Conservation (phyloP, 2,888 invertebrate species). For the Tetragnatha montana region DNA sequence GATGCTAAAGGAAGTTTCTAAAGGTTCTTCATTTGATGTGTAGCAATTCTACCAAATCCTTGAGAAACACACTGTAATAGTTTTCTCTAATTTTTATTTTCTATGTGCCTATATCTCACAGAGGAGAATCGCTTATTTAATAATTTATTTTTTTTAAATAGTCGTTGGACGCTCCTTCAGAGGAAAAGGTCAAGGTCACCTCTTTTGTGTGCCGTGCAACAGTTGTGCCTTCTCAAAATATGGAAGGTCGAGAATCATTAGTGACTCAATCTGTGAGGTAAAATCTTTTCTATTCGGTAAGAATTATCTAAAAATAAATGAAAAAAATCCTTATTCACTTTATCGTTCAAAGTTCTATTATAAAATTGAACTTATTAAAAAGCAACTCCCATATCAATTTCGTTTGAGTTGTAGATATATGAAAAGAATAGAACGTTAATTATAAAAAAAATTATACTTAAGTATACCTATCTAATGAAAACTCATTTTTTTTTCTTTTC, state of each 20-base stretch:
- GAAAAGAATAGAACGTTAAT: background rate
- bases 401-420: background rate
- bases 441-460: background rate
- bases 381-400: no score
- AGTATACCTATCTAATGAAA: background rate
- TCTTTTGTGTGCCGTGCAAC: constrained; percentile 76
- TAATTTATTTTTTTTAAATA: background rate
- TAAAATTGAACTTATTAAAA: no score
- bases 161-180: constrained; percentile 61
- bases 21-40: no score
- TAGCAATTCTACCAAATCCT: no score
- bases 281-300: background rate
- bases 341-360: background rate
- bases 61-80: no score
- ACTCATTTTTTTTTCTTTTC: constrained; percentile 74
- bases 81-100: no score
- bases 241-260: constrained; percentile 71
- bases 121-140: no score
- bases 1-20: no score
- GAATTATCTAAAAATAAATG: background rate
- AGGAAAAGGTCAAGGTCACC: constrained; percentile 64
- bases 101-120: no score
- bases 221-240: constrained; percentile 75
- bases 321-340: background rate
- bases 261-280: constrained; percentile 73